A percentile compares a stretch with the other conserved stretches of the same genome.
Evolutionary conservation across 2,113 vertebrate genomes (phyloP).

Genomic region (Percina caprodes): DNA sequence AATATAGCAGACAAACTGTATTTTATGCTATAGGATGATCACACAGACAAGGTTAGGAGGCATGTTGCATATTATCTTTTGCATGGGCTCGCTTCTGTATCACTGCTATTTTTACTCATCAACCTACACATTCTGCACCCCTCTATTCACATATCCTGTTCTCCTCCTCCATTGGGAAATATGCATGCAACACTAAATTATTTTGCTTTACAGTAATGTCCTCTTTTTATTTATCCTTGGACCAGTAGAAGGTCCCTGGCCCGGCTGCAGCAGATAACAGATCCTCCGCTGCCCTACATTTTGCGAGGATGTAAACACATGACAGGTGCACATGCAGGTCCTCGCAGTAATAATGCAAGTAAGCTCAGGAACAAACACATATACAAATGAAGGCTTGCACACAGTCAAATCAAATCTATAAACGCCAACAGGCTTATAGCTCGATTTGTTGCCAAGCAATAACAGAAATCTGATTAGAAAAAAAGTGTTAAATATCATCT

Average conservation of each 20-base stretch:
- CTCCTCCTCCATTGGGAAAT: not conserved
- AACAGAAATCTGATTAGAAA: conserved; percentile 44
- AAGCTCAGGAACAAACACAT: not conserved
- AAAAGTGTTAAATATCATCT: conserved; percentile 70
- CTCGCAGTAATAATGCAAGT: conserved; percentile 1
- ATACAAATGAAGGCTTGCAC: conserved; percentile 1
- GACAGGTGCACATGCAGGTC: conserved; percentile 51
- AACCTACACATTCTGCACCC: conserved; percentile 52
- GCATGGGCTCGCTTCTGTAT: conserved; percentile 35
- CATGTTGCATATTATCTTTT: conserved; percentile 39
- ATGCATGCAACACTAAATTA: not conserved
- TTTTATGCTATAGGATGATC: conserved; percentile 52
- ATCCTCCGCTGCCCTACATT: conserved; percentile 56
- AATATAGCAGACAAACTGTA: conserved; percentile 41
- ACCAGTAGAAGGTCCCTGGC: conserved; percentile 54
- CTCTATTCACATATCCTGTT: conserved; percentile 7
- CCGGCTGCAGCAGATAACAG: conserved; percentile 42
- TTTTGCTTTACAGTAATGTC: not conserved
- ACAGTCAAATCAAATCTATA: conserved; percentile 8
- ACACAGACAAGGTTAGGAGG: conserved; percentile 53
- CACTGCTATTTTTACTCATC: conserved; percentile 35
- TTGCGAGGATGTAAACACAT: conserved; percentile 41
- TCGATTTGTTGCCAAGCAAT: conserved; percentile 30
- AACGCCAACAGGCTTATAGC: conserved; percentile 4
- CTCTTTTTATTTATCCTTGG: conserved; percentile 33